phyloP scores from a whole-genome alignment of 2,797 vertebrate genomes.

The Gobionotothen gibberifrons region DNA sequence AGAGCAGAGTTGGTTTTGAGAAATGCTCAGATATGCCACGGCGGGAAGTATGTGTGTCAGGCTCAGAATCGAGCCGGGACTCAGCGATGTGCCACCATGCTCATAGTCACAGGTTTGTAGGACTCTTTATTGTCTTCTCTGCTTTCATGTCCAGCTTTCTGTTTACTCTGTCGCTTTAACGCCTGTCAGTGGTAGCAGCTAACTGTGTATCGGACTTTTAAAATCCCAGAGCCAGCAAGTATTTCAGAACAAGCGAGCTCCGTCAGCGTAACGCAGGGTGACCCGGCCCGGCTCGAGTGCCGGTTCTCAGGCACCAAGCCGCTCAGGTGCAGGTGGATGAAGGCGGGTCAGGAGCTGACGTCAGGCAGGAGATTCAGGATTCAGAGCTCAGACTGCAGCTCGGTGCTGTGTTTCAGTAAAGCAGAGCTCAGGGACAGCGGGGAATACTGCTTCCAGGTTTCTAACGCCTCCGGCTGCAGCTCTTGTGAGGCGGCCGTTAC shows the following conservation, averaged over 20 bases:
- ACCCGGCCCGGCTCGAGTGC: slow-evolving; percentile 90
- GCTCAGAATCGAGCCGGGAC: slow-evolving; percentile 94
- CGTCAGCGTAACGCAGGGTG: slow-evolving; percentile 89
- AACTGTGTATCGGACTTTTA: slow-evolving; percentile 32
- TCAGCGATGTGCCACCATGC: slow-evolving; percentile 89
- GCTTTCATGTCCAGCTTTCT: slow-evolving; percentile 38
- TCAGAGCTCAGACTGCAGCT: slow-evolving; percentile 86
- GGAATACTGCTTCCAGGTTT: slow-evolving; percentile 90
- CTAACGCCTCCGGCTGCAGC: slow-evolving; percentile 88
- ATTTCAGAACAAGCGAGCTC: slow-evolving; percentile 89
- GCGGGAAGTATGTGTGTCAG: slow-evolving; percentile 93
- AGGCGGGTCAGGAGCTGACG: slow-evolving; percentile 87
- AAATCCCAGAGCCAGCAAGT: slow-evolving; percentile 88
- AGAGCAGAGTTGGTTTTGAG: slow-evolving; percentile 88
- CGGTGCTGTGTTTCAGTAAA: slow-evolving; percentile 85
- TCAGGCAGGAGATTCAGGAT: slow-evolving; percentile 89
- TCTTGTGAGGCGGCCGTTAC: slow-evolving; percentile 88
- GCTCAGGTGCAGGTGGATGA: slow-evolving; percentile 89
- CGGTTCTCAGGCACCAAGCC: slow-evolving; percentile 92
- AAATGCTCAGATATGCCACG: slow-evolving; percentile 90
- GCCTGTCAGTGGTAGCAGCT: neutral
- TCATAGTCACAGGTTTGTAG: slow-evolving; percentile 94
- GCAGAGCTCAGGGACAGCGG: slow-evolving; percentile 88
- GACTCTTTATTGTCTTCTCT: slow-evolving; percentile 21
- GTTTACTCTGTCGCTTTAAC: slow-evolving; percentile 37